Evolutionary conservation across 2,888 invertebrate genomes (phyloP), one percentile per base, ranked within the genome.

Genomic region (Cryptus armator): DNA sequence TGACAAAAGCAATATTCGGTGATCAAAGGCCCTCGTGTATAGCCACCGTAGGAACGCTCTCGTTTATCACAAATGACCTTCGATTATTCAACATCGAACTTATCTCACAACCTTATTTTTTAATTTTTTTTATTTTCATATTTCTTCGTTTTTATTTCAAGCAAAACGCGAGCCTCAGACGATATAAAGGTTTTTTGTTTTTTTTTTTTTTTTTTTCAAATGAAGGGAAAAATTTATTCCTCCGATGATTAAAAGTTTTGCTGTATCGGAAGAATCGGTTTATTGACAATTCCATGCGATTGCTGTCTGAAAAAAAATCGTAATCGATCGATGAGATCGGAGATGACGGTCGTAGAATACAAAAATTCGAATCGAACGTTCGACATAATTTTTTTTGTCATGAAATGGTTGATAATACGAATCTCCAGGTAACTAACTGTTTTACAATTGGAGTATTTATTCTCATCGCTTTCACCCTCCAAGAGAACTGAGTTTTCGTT

Each of bases 81-180:
- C 66, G 82, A 44, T 77, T 67, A 70, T 78, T 74, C 67, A 78
- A 84, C 84, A 86, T 84, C 76, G 79, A 85, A 86, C 85, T 85
- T 85, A 56, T 86, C 81, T 84, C 78, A 81, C 72, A 80, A 79
- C 80, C 82, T 72, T 56, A 24, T 46, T 6, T 62, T 62, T 76
- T 3, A 24, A 24, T 3, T 44, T 56, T 71, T 66, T 56, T 4
- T 14, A 7, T 44, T 56, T 71, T 66, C 46, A 2, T 24, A 56
- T 37, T n/a, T 44, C 37, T 43, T 14, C 16, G 19, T 44, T 70
- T 64, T 29, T 53, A 43, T 62, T n/a, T 29, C 68, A 10, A 56
- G 9, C 64, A 19, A 51, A 66, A 16, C n/a, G 56, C 19, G 37
- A 19, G 44, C 19, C 37, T 56, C 56, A 5, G 56, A 56, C 32